Percentiles rank a stretch among this genome's conserved stretches.
These are phyloP conservation scores for Solen grandis DNA, from an alignment of 1,140 invertebrate species.

Conservation along the genomic window DNA sequence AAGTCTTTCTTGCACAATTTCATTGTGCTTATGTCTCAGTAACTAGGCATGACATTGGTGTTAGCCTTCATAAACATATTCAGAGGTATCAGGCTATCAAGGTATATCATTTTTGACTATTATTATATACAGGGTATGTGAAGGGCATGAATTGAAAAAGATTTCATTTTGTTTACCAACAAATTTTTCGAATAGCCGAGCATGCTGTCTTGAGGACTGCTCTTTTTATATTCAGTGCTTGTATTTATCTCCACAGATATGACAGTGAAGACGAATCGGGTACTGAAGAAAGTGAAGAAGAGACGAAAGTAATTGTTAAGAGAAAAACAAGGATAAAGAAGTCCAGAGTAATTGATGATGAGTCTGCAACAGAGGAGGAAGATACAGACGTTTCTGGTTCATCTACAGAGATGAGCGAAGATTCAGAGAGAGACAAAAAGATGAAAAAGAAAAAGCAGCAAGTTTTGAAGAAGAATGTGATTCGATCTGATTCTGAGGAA, in stretches of 20 bases:
- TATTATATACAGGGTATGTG: too few species aligned
- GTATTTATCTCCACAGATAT: constrained; percentile 18
- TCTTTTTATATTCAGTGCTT: too few species aligned
- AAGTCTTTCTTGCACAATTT: too few species aligned
- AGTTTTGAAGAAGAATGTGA: constrained; percentile 59
- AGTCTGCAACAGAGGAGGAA: constrained; percentile 50
- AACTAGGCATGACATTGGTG: too few species aligned
- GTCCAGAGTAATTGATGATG: constrained; percentile 1
- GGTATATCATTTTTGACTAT: too few species aligned
- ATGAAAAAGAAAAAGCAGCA: constrained; percentile 2
- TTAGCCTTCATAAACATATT: too few species aligned
- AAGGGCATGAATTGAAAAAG: too few species aligned
- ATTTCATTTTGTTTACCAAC: too few species aligned
- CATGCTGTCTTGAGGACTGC: too few species aligned
- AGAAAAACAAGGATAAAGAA: constrained; percentile 39
- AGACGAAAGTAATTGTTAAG: constrained; percentile 9
- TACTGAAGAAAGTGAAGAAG: constrained; percentile 39
- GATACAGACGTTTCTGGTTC: constrained; percentile 28
- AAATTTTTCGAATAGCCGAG: too few species aligned
- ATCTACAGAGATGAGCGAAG: constrained; percentile 42
- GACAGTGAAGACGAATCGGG: constrained; percentile 40
- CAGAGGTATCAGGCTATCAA: too few species aligned
- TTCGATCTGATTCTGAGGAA: constrained; percentile 54
- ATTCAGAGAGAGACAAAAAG: constrained; percentile 41
- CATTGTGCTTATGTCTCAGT: too few species aligned